Evolutionary conservation across 2,888 invertebrate species (phyloP), one percentile per base, ranked within the genome.

Genomic region (Lucinisca nassula): DNA sequence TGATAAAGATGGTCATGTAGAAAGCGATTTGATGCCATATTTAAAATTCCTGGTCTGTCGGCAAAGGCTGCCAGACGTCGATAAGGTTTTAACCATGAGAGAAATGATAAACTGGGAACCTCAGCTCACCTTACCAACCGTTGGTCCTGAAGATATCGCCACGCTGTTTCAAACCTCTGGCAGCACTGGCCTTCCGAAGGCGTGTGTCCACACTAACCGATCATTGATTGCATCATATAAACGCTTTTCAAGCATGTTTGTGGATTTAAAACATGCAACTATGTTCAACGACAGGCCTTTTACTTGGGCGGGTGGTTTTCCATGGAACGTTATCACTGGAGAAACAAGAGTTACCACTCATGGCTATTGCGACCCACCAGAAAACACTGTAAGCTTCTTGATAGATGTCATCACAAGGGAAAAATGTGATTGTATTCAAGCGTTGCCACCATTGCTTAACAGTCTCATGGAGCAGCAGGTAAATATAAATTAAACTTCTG

Each of bases 131-230:
- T 30, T 84, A n/a, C 79, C 79, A 6, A 24, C 6, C 2, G n/a
- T 79, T 17, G 4, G 40, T 51, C 24, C 61, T 6, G 49, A 67
- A 10, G 75, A 84, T 17, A 67, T 79, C 24, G 75, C 75, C 12
- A 12, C 49, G n/a, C 21, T 84, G 10, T 70, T 84, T 73, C 79
- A 79, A 45, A 84, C 84, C 4, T 84, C 84, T 21, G 84, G 84
- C 14, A 79, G 84, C 40, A 84, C 84, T n/a, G 79, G 84, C 0
- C 14, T 61, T 10, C 84, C 84, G 35, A 84, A 84, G 35, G 3
- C 55, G 1, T 45, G 73, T 10, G 58, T 45, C n/a, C 74, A 84
- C 21, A 55, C 55, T 6, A 24, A 61, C 27, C n/a, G 30, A 61
- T 61, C 61, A 14, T 24, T 61, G 4, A 61, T 61, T 4, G 61